Conservation (phyloP, 2,797 vertebrate genomes). For the Acestrorhynchus altus region DNA sequence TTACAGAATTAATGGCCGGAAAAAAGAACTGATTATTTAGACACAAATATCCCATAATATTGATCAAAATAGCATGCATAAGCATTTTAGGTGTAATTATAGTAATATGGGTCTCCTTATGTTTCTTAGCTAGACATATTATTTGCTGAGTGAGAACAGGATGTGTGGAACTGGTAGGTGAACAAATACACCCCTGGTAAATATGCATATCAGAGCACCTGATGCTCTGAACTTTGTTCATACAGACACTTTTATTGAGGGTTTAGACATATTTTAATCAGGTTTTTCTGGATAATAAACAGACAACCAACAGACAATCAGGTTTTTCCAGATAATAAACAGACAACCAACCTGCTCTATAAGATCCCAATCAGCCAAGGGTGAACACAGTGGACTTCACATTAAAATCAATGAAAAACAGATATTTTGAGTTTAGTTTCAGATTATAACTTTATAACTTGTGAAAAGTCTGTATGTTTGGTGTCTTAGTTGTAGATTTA, state of each 20-base stretch:
- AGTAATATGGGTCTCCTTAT: background rate
- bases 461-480: too few relatives aligned
- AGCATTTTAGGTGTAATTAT: background rate
- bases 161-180: conserved; percentile 68
- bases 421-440: too few relatives aligned
- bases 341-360: background rate
- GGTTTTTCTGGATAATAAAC: background rate
- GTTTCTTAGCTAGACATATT: conserved; percentile 29
- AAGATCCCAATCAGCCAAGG: too few relatives aligned
- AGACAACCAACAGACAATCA: too few relatives aligned
- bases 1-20: background rate
- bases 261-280: background rate
- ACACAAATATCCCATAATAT: background rate
- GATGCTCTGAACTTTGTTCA: conserved; percentile 49
- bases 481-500: too few relatives aligned
- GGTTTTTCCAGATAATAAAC: background rate
- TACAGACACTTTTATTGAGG: background rate
- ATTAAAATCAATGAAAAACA: too few relatives aligned
- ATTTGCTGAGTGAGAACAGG: conserved; percentile 71
- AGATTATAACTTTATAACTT: too few relatives aligned
- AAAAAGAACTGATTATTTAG: background rate
- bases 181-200: conserved; percentile 75
- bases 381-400: too few relatives aligned
- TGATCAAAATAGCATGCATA: background rate
- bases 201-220: conserved; percentile 57